Evolutionary conservation across 2,797 vertebrate genomes (phyloP).

Genomic region (Lophura swinhoii): DNA sequence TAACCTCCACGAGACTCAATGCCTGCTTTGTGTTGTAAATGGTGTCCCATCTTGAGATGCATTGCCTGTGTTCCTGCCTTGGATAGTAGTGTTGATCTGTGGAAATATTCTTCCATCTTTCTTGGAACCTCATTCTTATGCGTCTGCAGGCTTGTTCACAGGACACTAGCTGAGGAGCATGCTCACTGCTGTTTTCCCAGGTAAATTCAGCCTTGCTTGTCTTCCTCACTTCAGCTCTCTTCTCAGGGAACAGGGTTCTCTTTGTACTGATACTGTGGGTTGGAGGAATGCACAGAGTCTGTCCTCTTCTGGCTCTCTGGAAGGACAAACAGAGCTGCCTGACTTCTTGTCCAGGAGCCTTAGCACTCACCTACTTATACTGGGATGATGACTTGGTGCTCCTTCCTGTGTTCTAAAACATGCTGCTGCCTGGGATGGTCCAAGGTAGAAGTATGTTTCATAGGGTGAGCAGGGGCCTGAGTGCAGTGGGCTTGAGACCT

Average conservation of each 20-base stretch:
- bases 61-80: accelerated
- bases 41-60: neutral
- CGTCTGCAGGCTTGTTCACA: neutral
- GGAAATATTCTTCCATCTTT: neutral
- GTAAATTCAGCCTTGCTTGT: neutral
- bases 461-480: accelerated
- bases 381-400: neutral
- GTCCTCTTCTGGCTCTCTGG: neutral
- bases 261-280: neutral
- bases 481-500: neutral
- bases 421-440: neutral
- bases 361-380: neutral
- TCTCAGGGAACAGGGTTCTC: neutral
- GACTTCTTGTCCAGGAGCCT: neutral
- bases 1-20: neutral
- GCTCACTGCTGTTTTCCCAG: neutral
- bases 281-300: neutral
- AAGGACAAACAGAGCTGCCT: neutral
- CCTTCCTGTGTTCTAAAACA: neutral
- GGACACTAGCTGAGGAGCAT: neutral
- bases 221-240: neutral
- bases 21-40: neutral
- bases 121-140: neutral
- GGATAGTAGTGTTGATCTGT: neutral
- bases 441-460: accelerated